phyloP scores from a whole-genome alignment of 2,113 vertebrate species.

The Irena cyanogastra region DNA sequence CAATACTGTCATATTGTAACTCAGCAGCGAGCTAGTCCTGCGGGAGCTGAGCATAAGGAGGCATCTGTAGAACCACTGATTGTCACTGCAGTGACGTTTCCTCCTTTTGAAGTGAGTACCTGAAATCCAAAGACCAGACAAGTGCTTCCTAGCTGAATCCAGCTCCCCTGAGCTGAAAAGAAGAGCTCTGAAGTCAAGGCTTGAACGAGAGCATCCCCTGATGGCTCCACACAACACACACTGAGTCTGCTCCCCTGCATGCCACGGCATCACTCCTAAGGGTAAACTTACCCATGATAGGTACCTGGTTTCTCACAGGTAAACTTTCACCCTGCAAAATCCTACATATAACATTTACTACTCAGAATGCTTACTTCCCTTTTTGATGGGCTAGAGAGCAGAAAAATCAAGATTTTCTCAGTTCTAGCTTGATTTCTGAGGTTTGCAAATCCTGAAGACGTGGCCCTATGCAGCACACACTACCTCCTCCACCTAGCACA shows the following conservation, averaged over 20 bases:
- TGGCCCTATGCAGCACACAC: neutral
- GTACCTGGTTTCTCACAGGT: neutral
- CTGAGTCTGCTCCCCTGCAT: neutral
- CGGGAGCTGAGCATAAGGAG: neutral
- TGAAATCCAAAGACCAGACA: neutral
- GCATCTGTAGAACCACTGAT: neutral
- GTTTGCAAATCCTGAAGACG: neutral
- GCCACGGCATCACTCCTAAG: neutral
- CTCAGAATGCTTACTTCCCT: neutral
- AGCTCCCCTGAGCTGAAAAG: neutral
- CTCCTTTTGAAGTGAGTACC: neutral
- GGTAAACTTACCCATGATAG: neutral
- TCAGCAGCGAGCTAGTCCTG: neutral
- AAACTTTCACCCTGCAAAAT: neutral
- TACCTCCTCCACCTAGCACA: neutral
- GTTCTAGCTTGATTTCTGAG: neutral
- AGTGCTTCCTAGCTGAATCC: neutral
- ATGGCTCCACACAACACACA: rapidly evolving
- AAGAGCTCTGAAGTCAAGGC: neutral
- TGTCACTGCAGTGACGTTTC: rapidly evolving
- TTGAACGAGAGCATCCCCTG: neutral
- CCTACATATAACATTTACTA: neutral
- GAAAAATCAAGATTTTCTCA: neutral
- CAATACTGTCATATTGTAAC: neutral
- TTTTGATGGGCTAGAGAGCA: neutral